These are phyloP conservation scores for Glyptemys insculpta DNA, from an alignment of 2,797 vertebrate genomes.

Conservation along the genomic window DNA sequence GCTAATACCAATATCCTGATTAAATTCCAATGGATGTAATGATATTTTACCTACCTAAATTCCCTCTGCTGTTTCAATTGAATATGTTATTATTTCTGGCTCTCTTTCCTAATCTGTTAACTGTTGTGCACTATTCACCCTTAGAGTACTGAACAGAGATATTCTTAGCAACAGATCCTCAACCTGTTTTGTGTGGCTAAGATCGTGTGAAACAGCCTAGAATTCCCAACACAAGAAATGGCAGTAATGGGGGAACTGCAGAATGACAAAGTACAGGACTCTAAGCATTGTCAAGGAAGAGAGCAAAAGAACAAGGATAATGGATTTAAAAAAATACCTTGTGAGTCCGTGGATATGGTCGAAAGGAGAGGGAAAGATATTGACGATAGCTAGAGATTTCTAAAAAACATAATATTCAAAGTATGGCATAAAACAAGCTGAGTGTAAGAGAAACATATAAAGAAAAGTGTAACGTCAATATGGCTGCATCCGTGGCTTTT, in stretches of 20 bases:
- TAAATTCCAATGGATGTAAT: neutral
- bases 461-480: neutral
- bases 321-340: neutral
- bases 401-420: rapidly evolving
- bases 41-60: neutral
- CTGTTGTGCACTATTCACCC: rapidly evolving
- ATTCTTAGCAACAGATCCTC: neutral
- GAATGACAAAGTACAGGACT: neutral
- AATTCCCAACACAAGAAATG: neutral
- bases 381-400: rapidly evolving
- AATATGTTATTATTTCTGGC: neutral
- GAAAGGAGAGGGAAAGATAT: neutral
- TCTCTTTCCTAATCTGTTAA: neutral
- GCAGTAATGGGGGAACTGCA: neutral
- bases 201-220: neutral
- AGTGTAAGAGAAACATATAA: neutral
- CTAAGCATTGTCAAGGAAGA: neutral
- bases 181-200: neutral
- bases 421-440: neutral
- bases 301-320: neutral
- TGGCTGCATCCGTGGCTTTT: neutral
- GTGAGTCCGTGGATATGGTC: neutral
- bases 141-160: neutral
- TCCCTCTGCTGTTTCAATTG: neutral
- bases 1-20: neutral